Base-by-base conservation (phyloP, 1,140 invertebrate species). In the Anagrus nilaparvatae region DNA sequence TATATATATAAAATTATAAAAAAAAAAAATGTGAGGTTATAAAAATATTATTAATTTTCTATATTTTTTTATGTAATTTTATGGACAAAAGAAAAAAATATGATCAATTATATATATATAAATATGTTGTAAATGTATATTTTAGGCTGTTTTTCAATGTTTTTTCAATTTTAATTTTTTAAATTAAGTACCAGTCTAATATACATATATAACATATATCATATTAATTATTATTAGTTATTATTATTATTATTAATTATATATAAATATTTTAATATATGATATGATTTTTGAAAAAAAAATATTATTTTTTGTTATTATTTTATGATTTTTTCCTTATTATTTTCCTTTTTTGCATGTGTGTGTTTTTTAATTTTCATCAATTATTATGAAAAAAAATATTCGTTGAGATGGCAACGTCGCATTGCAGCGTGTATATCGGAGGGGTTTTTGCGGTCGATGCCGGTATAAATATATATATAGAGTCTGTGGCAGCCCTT, bases 51-150 rank as follows among this genome's bases (percentile, higher is more conserved):
- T n/a, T n/a, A n/a, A 65, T 65, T 67, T 67, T 65, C 61, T 67
- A 65, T 65, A 65, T 67, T 67, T 65, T 67, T 67, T 65, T 67
- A 67, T 67, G 56, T 65, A 65, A 65, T 65, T 67, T 65, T 65
- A 61, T 48, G 60, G 47, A 63, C 51, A 60, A 56, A 56, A 58
- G 59, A 61, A 65, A 63, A 65, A n/a, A n/a, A n/a, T n/a, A n/a
- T n/a, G n/a, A n/a, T n/a, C n/a, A n/a, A n/a, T n/a, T n/a, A n/a
- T n/a, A n/a, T n/a, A n/a, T n/a, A n/a, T n/a, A n/a, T n/a, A n/a
- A n/a, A n/a, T n/a, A n/a, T n/a, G n/a, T n/a, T n/a, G n/a, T n/a
- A n/a, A n/a, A n/a, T n/a, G n/a, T n/a, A n/a, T n/a, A n/a, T n/a
- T n/a, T n/a, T n/a, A n/a, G n/a, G n/a, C n/a, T n/a, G n/a, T n/a